phyloP scores from a whole-genome alignment of 1,140 invertebrate species.

The Hycleus phaleratus region DNA sequence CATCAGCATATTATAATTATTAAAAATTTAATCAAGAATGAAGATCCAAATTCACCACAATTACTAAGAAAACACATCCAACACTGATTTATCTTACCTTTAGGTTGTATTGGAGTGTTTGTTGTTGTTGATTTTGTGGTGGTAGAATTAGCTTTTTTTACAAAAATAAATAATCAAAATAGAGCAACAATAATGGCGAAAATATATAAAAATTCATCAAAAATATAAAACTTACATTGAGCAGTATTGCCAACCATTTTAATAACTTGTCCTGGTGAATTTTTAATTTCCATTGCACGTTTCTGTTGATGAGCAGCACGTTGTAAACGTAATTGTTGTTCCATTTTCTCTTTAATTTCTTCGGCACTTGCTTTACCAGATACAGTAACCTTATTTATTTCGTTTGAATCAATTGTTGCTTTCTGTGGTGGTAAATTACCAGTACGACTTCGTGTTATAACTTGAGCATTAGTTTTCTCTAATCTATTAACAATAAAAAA shows the following conservation, averaged over 20 bases:
- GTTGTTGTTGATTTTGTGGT: slow-evolving; percentile 33
- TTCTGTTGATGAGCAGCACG: slow-evolving; percentile 82
- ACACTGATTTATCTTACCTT: slow-evolving; percentile 33
- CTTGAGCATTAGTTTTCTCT: slow-evolving; percentile 57
- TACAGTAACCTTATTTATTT: slow-evolving; percentile 37
- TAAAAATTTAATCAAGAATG: background rate
- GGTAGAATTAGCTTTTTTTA: slow-evolving; percentile 21
- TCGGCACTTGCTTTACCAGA: slow-evolving; percentile 58
- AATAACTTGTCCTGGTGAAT: slow-evolving; percentile 43
- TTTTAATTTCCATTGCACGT: slow-evolving; percentile 56
- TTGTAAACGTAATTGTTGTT: slow-evolving; percentile 79
- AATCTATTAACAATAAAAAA: slow-evolving; percentile 43
- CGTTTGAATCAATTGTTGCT: slow-evolving; percentile 30
- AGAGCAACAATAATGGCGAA: background rate
- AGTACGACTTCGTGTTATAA: slow-evolving; percentile 66
- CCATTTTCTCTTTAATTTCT: slow-evolving; percentile 86
- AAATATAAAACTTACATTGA: slow-evolving; percentile 39
- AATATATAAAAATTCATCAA: background rate
- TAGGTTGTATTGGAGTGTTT: slow-evolving; percentile 38
- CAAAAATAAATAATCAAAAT: slow-evolving; percentile 24
- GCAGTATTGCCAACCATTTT: slow-evolving; percentile 49
- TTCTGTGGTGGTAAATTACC: slow-evolving; percentile 54
- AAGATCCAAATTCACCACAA: background rate
- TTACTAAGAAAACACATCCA: slow-evolving; percentile 2
- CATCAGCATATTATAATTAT: background rate